Evolutionary conservation across 2,888 invertebrate genomes (phyloP), one percentile per base, ranked within the genome.

Genomic region (Ormyrus labotus): DNA sequence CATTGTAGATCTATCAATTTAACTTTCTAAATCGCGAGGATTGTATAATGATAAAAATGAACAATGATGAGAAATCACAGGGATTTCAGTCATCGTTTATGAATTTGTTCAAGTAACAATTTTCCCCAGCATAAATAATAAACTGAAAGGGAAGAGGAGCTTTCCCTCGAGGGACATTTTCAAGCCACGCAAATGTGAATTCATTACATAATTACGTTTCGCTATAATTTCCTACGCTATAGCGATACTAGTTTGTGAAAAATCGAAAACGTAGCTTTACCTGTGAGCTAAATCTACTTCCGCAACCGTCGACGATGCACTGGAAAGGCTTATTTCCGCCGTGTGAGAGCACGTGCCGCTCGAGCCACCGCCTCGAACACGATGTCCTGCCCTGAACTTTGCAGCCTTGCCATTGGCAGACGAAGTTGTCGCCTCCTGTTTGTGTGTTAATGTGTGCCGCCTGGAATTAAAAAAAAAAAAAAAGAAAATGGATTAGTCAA

Each of bases 291-390:
- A 96, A 96, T 87, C 96, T 93, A 87, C 94, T 94, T 86, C 97
- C 97, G 91, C 98, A 99, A 87, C 97, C 96, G 89, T 97, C 97
- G 86, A 99, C 96, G 90, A 98, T 98, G 92, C 98, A 99, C 87
- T 96, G 95, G 92, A 97, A 98, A 47, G 98, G 98, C 90, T 98
- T 98, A 91, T 96, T 97, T 72, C 95, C 95, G 78, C 96, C 96
- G 91, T 98, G 98, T 0, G 95, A 95, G 69, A 97, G 92, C 64
- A 98, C 96, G 91, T 98, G 98, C 67, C 98, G 93, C 90, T 98
- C 97, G 84, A 98, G 92, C 98, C 98, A 99, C 77, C 97, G 95
- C 76, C 96, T 93, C 6, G 98, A 98, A 89, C 97, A 97, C 8
- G 98, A 98, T 55, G 95, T 95, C 89, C 96, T 95, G 84, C 97